phyloP scores from a whole-genome alignment of 2,113 vertebrate species.

The Odocoileus hemionus region DNA sequence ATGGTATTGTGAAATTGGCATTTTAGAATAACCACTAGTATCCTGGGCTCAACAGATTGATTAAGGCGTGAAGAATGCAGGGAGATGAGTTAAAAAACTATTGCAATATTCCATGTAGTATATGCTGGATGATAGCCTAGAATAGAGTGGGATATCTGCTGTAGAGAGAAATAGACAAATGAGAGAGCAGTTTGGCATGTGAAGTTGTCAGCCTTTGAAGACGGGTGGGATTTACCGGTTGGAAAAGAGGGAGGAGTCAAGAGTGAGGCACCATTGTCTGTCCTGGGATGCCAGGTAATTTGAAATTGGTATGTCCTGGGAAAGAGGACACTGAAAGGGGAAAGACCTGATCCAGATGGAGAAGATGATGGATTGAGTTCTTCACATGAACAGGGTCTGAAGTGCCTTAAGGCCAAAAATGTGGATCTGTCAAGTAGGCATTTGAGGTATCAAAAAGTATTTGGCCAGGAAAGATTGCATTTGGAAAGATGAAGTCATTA shows the following conservation, averaged over 20 bases:
- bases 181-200: background rate
- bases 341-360: background rate
- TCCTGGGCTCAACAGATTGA: background rate
- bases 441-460: background rate
- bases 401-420: background rate
- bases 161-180: background rate
- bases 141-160: no score
- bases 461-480: background rate
- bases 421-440: background rate
- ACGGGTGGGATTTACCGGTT: background rate
- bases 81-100: background rate
- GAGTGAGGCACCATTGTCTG: background rate
- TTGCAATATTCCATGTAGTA: background rate
- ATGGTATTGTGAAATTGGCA: background rate
- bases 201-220: background rate
- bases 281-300: background rate
- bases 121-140: background rate
- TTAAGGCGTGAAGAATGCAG: background rate
- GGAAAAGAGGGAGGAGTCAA: background rate
- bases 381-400: background rate
- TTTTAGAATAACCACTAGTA: background rate
- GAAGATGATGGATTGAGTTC: background rate
- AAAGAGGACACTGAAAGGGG: background rate
- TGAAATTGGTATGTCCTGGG: background rate
- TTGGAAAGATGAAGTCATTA: background rate